These are phyloP conservation scores for Oxyteleia sp. DNA, from an alignment of 2,888 invertebrate genomes.

Conservation along the genomic window DNA sequence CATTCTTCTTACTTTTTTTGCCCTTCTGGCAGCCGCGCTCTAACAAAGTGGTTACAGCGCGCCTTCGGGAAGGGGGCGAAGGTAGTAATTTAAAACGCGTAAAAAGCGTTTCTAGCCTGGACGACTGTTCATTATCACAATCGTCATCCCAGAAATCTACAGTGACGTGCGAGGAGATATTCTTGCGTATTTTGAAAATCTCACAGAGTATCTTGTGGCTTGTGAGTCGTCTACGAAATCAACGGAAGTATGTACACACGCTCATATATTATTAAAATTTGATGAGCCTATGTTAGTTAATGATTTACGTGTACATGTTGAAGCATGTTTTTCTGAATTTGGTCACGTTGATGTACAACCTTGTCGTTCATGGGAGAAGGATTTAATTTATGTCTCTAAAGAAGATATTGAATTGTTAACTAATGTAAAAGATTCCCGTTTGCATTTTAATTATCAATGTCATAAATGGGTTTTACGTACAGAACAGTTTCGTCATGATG, in stretches of 20 bases:
- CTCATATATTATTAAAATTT: neutral
- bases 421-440: neutral
- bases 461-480: neutral
- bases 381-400: neutral
- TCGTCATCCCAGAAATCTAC: neutral
- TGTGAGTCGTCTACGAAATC: neutral
- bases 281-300: neutral
- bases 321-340: neutral
- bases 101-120: neutral
- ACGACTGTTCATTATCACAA: neutral
- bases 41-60: too few species aligned
- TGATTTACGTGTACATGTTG: neutral
- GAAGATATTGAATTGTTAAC: neutral
- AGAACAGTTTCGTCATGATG: neutral
- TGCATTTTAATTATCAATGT: neutral
- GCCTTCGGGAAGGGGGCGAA: too few species aligned
- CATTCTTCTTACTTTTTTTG: too few species aligned
- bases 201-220: neutral
- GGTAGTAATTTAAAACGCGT: too few species aligned
- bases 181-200: neutral
- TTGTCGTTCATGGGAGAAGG: neutral
- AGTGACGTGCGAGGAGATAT: neutral
- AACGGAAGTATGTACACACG: neutral
- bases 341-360: constrained; percentile 1
- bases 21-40: too few species aligned